Evolutionary conservation across 2,888 invertebrate species (phyloP), one percentile per base, ranked within the genome.

Genomic region (Lordiphosa andalusiaca): DNA sequence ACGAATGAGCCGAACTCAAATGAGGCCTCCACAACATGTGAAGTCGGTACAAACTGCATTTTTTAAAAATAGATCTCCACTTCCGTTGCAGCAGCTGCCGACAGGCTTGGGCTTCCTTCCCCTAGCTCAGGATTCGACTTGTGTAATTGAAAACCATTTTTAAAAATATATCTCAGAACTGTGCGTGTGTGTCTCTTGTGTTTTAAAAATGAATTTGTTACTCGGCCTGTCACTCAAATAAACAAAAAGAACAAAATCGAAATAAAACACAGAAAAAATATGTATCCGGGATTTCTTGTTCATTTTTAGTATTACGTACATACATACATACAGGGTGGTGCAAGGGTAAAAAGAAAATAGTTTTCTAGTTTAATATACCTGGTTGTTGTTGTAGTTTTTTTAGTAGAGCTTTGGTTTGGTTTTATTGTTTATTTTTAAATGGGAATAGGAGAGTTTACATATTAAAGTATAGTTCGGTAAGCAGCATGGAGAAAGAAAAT

Each of bases 301-400:
- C 12, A 12, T 42, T 10, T 40, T 30, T 30, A 30, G 25, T 12
- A 30, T 12, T 30, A 10, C 21, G 25, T 48, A 35, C 36, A 39
- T 49, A 39, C 16, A 25, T 39, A 30, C 4, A 50, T n/a, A 19
- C 25, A 25, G 3, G 35, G 6, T 30, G 19, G n/a, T 49, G 38
- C 6, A 47, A 44, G 23, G 23, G 25, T 9, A 12, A 23, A 23
- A 6, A 35, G 4, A 36, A 36, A 37, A 33, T 21, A 35, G 12
- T 37, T 33, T 21, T 55, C 37, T 40, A 53, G 33, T 53, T 60
- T 46, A 33, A 53, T 57, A 74, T 88, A 88, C 88, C 88, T 88
- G 87, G 86, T 80, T 65, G 77, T 88, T 72, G 87, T 88, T 86
- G 88, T 88, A 76, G 88, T 88, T 85, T 88, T 89, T 88, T 88